Percentiles rank a stretch among this genome's conserved stretches.
Conservation (phyloP, 2,888 invertebrate genomes). For the Mythimna albipuncta region DNA sequence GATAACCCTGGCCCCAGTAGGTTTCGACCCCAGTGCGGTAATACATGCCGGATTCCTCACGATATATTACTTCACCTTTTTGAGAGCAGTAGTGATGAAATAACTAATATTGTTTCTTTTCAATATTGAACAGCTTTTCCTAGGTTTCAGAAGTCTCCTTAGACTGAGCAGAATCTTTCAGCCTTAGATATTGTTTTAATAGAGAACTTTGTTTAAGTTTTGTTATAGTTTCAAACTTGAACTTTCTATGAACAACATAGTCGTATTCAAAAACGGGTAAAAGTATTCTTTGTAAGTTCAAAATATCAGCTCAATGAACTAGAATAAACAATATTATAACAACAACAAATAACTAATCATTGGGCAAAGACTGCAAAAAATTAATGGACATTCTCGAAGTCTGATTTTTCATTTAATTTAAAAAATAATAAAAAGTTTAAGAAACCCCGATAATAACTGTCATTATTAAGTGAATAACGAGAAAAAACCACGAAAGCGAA, state of each 20-base stretch:
- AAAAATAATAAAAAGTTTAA: too few relatives aligned
- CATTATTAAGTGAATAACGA: not conserved
- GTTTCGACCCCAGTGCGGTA: too few relatives aligned
- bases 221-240: not conserved
- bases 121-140: constrained; percentile 3
- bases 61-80: too few relatives aligned
- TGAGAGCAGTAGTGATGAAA: too few relatives aligned
- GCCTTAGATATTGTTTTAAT: not conserved
- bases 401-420: not conserved
- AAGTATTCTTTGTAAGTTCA: not conserved
- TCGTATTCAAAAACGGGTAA: not conserved
- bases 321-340: not conserved
- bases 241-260: not conserved
- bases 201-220: not conserved
- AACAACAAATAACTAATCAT: not conserved
- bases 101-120: constrained; percentile 27
- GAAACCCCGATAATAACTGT: not conserved
- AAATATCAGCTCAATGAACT: not conserved
- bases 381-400: not conserved
- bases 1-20: too few relatives aligned
- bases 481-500: not conserved
- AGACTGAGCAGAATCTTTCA: not conserved
- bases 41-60: too few relatives aligned
- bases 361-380: not conserved
- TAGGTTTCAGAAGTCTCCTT: not conserved